Evolutionary conservation across 2,888 invertebrate genomes (phyloP), one percentile per base, ranked within the genome.

Genomic region (Diachrysia chrysitis): DNA sequence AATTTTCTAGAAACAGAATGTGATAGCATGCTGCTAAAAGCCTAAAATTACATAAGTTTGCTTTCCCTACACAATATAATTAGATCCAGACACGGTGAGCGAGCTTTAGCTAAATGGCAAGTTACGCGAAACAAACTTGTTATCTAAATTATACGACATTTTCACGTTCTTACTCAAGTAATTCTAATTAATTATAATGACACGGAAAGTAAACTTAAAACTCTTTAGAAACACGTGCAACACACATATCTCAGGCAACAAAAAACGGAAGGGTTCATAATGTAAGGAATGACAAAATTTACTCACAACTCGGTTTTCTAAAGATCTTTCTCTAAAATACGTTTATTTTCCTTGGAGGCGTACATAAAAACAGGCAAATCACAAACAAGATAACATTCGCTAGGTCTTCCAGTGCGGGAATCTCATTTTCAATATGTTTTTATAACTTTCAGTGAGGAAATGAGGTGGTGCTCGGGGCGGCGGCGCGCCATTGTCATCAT

Each of bases 401-500:
- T 89, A 89, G 92, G 93, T 90, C 90, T 90, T 92, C 89, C 89
- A 87, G 86, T 84, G 89, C 88, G 91, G 87, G 93, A 92, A 95
- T 95, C 95, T 95, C 93, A 94, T 95, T 95, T 95, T 95, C 95
- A 95, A 95, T 95, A 95, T 95, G 95, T 95, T 95, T 95, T 95
- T 95, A 95, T 95, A 95, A 95, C 95, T 95, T 94, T 94, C 91
- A 86, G 92, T 91, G 89, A 93, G 95, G 95, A 95, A 95, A 95
- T 95, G 94, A 95, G 95, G 93, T 92, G 94, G 90, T 87, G 93
- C 92, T 90, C 89, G 85, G 87, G 92, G 93, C 92, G 92, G 93
- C 92, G 87, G 86, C 83, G 87, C 87, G 87, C 89, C 90, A 93
- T 95, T 95, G 94, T 95, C 94, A 92, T 95, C 94, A 92, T 95